Conservation (phyloP, 2,797 vertebrate genomes). For the Acipenser oxyrinchus region DNA sequence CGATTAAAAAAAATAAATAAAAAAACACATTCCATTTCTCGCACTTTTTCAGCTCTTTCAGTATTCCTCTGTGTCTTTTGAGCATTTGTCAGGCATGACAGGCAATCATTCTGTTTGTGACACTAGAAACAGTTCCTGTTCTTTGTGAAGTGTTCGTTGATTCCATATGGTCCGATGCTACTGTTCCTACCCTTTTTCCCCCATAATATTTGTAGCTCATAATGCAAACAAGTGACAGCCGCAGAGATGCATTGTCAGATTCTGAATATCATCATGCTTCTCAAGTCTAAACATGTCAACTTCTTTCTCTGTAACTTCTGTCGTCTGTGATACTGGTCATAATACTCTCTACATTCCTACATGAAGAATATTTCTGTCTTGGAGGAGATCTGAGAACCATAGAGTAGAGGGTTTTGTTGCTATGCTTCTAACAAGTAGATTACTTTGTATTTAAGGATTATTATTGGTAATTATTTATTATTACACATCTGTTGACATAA, state of each 20-base stretch:
- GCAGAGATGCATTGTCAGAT: conserved; percentile 66
- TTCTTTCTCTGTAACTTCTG: conserved; percentile 67
- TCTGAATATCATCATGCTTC: conserved; percentile 62
- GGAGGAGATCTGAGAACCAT: conserved; percentile 63
- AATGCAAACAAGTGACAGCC: conserved; percentile 67
- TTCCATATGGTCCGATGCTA: conserved; percentile 70
- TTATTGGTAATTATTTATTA: conserved; percentile 88
- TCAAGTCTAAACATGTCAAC: conserved; percentile 66
- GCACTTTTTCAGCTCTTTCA: conserved; percentile 53
- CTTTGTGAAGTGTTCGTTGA: conserved; percentile 70
- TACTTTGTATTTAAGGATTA: conserved; percentile 85
- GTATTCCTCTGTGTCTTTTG: conserved; percentile 58
- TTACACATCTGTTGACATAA: conserved; percentile 73
- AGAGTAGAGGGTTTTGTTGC: conserved; percentile 77
- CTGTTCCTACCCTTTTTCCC: conserved; percentile 48
- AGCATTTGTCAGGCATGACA: conserved; percentile 63
- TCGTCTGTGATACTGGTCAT: conserved; percentile 73
- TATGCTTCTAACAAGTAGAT: conserved; percentile 76
- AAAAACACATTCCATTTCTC: conserved; percentile 61
- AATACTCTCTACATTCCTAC: conserved; percentile 79
- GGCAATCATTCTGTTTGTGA: conserved; percentile 77
- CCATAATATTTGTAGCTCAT: conserved; percentile 74
- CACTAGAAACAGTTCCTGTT: conserved; percentile 63
- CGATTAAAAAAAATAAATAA: conserved; percentile 6
- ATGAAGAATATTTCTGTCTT: conserved; percentile 63